Evolutionary conservation across 2,888 invertebrate species (phyloP).

Genomic region (Physocephala rufipes): DNA sequence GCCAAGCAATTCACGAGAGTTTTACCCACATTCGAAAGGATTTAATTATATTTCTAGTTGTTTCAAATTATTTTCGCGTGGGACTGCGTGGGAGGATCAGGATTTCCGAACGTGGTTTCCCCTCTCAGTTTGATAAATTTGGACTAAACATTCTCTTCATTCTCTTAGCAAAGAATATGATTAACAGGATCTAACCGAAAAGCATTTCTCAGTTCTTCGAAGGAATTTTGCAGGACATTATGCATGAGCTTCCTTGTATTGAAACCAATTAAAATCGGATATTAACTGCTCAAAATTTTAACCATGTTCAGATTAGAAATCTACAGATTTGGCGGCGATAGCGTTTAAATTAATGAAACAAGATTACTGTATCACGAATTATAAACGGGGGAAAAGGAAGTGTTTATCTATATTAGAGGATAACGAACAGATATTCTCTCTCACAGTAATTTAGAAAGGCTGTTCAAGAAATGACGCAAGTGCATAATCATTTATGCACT

Average conservation of each 20-base stretch:
- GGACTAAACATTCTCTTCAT: slow-evolving; percentile 18
- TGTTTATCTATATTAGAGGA: too few relatives aligned
- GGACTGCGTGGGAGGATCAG: slow-evolving; percentile 33
- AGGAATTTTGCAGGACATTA: neutral
- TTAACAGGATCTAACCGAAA: neutral
- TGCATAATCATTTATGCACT: too few relatives aligned
- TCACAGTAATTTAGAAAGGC: too few relatives aligned
- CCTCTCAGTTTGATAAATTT: slow-evolving; percentile 6
- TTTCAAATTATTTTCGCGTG: slow-evolving; percentile 18
- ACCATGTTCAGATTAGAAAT: too few relatives aligned
- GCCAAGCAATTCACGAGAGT: slow-evolving; percentile 12
- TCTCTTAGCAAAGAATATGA: neutral
- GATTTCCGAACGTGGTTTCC: slow-evolving; percentile 15
- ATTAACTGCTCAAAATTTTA: neutral
- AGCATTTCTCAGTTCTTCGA: neutral
- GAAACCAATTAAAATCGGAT: slow-evolving; percentile 20
- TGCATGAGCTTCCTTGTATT: neutral
- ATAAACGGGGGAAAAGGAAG: too few relatives aligned
- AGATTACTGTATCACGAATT: too few relatives aligned
- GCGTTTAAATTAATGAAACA: too few relatives aligned
- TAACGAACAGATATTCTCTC: too few relatives aligned
- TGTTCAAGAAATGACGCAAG: too few relatives aligned
- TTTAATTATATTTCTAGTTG: slow-evolving; percentile 15
- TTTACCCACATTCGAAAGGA: slow-evolving; percentile 16
- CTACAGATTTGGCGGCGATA: too few relatives aligned